phyloP scores from a whole-genome alignment of 2,888 invertebrate genomes.

The Cepaea hortensis region DNA sequence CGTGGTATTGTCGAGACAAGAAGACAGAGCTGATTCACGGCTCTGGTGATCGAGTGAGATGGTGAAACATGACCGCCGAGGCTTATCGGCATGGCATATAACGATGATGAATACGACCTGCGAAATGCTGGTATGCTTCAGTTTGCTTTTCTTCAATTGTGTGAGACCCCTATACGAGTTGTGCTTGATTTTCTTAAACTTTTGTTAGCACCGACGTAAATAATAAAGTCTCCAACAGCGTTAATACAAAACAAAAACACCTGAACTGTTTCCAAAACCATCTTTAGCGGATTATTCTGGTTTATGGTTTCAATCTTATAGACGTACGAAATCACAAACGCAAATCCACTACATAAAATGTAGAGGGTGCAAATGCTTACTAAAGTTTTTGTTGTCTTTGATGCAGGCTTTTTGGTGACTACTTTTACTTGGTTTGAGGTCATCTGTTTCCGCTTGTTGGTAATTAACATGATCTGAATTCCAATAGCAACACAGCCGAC shows the following conservation, averaged over 20 bases:
- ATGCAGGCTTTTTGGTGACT: background rate
- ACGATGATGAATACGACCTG: too few relatives aligned
- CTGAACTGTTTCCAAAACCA: background rate
- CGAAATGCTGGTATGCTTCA: too few relatives aligned
- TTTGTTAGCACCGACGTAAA: background rate
- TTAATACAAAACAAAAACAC: background rate
- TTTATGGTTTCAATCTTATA: background rate
- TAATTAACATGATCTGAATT: background rate
- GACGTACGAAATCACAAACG: background rate
- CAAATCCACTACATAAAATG: background rate
- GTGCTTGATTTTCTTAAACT: background rate
- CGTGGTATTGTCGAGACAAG: too few relatives aligned
- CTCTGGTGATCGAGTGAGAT: too few relatives aligned
- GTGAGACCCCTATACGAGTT: too few relatives aligned
- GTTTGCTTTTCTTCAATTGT: too few relatives aligned
- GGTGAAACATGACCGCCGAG: too few relatives aligned
- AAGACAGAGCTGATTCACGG: too few relatives aligned
- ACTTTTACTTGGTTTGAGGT: background rate
- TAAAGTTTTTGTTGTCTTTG: background rate
- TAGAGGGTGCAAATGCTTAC: background rate
- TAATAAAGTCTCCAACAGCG: background rate
- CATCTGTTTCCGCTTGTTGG: background rate
- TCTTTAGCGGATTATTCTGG: background rate
- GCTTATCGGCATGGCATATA: too few relatives aligned
- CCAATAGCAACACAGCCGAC: background rate